Evolutionary conservation across 92 coral and sea anemone species (phyloP).

Genomic region (Desmophyllum pertusum): DNA sequence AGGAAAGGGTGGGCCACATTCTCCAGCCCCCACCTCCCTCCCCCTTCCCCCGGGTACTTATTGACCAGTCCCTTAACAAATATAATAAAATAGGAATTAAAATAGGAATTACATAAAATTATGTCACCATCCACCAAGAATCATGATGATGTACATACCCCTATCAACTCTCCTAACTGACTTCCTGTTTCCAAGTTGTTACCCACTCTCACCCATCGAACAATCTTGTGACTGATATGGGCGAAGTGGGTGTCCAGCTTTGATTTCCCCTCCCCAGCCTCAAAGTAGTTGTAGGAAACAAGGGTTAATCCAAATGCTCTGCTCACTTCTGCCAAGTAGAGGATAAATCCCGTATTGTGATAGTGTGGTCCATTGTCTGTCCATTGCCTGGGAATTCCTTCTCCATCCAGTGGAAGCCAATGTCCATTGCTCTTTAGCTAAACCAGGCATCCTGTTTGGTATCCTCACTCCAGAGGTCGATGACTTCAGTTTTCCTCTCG

Average conservation of each 20-base stretch:
- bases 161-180: conserved; percentile 37
- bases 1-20: no score
- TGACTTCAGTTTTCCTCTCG: background rate
- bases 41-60: no score
- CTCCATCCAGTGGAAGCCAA: background rate
- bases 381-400: background rate
- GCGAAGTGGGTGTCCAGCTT: conserved; percentile 50
- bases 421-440: background rate
- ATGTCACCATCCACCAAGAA: no score
- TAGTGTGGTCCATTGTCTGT: conserved; percentile 65
- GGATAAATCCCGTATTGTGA: conserved; percentile 47
- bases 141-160: conserved; percentile 11
- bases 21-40: no score
- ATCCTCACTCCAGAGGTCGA: background rate
- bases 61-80: no score
- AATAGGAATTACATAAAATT: no score
- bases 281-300: conserved; percentile 35
- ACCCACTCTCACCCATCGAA: conserved; percentile 51
- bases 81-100: no score
- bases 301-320: conserved; percentile 23
- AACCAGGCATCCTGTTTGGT: background rate
- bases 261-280: conserved; percentile 56
- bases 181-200: conserved; percentile 46
- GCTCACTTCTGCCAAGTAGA: conserved; percentile 39
- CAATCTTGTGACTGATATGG: conserved; percentile 56